Evolutionary conservation across 1,140 invertebrate species (phyloP), one percentile per base, ranked within the genome.

Genomic region (Stratiolaelaps scimitus): DNA sequence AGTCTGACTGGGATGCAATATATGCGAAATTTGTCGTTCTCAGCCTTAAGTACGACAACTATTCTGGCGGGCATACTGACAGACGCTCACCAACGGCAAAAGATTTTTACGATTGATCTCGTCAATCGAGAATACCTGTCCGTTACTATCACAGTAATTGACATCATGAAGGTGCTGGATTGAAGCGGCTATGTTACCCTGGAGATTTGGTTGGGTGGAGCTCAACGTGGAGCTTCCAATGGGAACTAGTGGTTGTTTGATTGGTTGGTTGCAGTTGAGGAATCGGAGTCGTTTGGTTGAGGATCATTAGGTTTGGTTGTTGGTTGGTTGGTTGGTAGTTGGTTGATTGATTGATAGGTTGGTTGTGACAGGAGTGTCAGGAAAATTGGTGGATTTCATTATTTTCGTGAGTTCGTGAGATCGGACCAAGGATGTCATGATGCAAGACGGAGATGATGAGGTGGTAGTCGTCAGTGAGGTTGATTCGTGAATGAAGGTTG

Each of bases 111-210:
- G 53, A 34, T 23, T 34, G 26, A 29, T 4, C 26, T 23, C 15
- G 26, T 26, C 53, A 15, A 15, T 10, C 53, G 34, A 60, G 53
- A 10, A 60, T 60, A 60, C 53, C 53, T 60, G 53, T 60, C 53
- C 53, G 53, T 60, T 60, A 60, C 53, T 60, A 60, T 60, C 53
- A 60, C 53, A 60, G 53, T 60, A 60, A 60, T 60, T 60, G 26
- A 60, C 53, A 60, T 60, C 53, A 60, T 60, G 53, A 10, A 60
- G 53, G 34, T 60, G 53, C 53, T 60, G 53, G 23, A 60, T 60
- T 60, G 53, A 60, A 60, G 53, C 53, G 53, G 53, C 53, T 60
- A 60, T 60, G 53, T 60, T 60, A 23, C 53, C 34, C 53, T 60
- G 53, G 15, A 60, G 53, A 60, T 60, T 60, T 15, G 53, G 53